phyloP scores from a whole-genome alignment of 2,797 vertebrate species.

The Microctenopoma stevenorrisi region DNA sequence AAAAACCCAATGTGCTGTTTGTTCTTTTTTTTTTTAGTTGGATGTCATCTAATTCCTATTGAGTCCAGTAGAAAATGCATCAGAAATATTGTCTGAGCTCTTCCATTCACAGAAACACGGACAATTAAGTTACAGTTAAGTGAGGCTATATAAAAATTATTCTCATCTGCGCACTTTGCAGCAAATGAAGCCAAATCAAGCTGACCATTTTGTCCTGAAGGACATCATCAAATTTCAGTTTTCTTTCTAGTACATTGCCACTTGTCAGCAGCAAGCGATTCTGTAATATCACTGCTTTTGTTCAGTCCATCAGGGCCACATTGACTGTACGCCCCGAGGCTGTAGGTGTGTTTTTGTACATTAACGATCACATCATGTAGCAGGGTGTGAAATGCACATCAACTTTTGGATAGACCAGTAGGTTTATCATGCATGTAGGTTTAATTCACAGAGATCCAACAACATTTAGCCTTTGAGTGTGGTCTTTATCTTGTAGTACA shows the following conservation, averaged over 20 bases:
- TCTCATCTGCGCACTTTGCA: neutral
- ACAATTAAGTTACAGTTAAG: conserved; percentile 1
- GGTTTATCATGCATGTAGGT: neutral
- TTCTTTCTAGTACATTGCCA: conserved; percentile 27
- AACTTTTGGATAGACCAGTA: neutral
- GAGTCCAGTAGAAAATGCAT: conserved; percentile 12
- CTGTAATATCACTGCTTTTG: neutral
- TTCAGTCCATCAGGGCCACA: neutral
- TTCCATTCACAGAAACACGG: neutral
- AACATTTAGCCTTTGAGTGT: neutral
- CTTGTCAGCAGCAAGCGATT: conserved; percentile 24
- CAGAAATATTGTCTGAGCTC: conserved; percentile 10
- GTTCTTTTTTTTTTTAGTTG: neutral
- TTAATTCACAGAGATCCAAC: neutral
- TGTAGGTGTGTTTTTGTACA: neutral
- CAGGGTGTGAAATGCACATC: neutral
- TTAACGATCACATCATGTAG: neutral
- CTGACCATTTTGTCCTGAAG: neutral
- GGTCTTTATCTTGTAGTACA: neutral
- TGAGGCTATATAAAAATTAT: neutral
- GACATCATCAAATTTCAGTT: conserved; percentile 33
- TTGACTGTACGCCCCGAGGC: neutral
- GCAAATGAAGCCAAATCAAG: neutral
- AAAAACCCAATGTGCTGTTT: neutral
- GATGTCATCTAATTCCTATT: neutral